A percentile compares a stretch with the other conserved stretches of the same genome.
These are phyloP conservation scores for Ophioninae sp. DNA, from an alignment of 2,888 invertebrate genomes.

Conservation along the genomic window DNA sequence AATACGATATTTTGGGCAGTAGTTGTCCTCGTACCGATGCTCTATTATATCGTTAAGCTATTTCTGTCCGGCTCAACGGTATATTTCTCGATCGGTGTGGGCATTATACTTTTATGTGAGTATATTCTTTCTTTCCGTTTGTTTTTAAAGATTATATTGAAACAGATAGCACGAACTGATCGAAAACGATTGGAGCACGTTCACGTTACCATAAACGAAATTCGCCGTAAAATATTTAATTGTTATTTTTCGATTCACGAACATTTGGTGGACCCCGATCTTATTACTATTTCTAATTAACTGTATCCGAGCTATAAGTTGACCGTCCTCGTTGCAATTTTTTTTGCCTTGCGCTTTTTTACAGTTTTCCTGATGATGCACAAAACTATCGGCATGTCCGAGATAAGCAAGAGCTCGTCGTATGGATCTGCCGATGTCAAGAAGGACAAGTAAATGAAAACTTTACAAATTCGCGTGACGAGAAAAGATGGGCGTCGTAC, in stretches of 20 bases:
- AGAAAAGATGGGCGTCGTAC: constrained; percentile 36
- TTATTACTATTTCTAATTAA: no score
- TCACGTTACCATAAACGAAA: no score
- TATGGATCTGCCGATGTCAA: constrained; percentile 87
- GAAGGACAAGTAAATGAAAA: constrained; percentile 75
- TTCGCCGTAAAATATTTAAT: no score
- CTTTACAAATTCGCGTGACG: constrained; percentile 7
- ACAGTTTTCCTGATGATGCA: constrained; percentile 90
- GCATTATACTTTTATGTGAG: constrained; percentile 90
- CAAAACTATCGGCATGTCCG: constrained; percentile 91
- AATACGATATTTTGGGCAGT: constrained; percentile 89
- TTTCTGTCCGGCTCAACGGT: constrained; percentile 88
- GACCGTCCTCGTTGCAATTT: not conserved
- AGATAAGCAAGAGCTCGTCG: constrained; percentile 92
- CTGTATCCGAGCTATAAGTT: no score
- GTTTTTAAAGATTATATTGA: not conserved
- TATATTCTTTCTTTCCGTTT: constrained; percentile 73
- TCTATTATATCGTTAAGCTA: constrained; percentile 86
- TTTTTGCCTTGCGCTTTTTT: constrained; percentile 76
- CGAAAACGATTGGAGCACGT: not conserved
- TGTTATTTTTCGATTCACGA: no score
- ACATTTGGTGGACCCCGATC: no score
- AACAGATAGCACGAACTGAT: not conserved
- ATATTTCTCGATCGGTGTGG: constrained; percentile 86
- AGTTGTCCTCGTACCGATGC: constrained; percentile 86